These are phyloP conservation scores for Cydia strobilella DNA, from an alignment of 1,140 invertebrate genomes.

Conservation along the genomic window DNA sequence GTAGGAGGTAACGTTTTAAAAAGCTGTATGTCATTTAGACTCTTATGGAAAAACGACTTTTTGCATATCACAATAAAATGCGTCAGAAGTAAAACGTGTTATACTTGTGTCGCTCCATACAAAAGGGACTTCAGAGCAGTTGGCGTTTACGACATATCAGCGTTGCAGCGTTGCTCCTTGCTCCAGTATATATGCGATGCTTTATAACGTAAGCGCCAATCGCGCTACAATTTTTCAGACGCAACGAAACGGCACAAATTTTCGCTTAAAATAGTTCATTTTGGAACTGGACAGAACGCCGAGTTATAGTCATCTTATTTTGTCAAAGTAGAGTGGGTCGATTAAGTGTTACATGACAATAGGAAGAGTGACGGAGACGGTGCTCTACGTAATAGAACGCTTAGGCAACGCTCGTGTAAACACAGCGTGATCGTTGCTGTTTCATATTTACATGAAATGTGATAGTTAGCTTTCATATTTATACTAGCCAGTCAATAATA, in stretches of 20 bases:
- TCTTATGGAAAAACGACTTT: conserved; percentile 1
- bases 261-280: not conserved
- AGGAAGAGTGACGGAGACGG: conserved; percentile 23
- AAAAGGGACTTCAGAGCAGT: not conserved
- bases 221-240: not conserved
- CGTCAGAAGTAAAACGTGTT: not conserved
- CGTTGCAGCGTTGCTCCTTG: no score
- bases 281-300: not conserved
- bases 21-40: conserved; percentile 1
- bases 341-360: conserved; percentile 30
- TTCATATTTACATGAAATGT: not conserved
- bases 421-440: not conserved
- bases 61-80: not conserved
- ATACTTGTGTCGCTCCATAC: no score
- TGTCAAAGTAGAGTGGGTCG: conserved; percentile 9
- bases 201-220: not conserved
- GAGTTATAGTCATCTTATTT: conserved; percentile 15
- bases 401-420: conserved; percentile 6
- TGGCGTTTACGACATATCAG: not conserved
- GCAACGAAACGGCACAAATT: not conserved
- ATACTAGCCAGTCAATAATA: not conserved
- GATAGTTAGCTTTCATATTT: not conserved
- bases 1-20: not conserved
- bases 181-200: not conserved
- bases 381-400: conserved; percentile 14